Percentiles rank a stretch among this genome's conserved stretches.
Conservation (phyloP, 2,113 vertebrate species). For the Xyliphius kryptos region DNA sequence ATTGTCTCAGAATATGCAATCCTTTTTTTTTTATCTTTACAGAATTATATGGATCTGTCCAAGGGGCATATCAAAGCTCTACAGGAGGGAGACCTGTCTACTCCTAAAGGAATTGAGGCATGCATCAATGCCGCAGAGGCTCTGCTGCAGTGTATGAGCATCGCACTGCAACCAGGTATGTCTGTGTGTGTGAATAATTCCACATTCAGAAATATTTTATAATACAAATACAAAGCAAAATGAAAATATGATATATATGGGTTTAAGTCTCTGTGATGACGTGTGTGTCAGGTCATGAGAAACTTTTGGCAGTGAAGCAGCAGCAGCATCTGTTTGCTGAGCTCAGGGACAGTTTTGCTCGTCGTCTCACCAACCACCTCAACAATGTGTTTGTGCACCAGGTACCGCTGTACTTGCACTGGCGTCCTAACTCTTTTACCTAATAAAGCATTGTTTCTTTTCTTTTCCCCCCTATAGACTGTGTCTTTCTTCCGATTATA, state of each 20-base stretch:
- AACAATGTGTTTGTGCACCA: conserved; percentile 97
- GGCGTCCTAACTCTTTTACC: too few relatives aligned
- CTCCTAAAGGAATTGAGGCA: conserved; percentile 92
- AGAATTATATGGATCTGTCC: conserved; percentile 97
- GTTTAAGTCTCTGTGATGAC: conserved; percentile 18
- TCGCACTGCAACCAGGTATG: conserved; percentile 84
- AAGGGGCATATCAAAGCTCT: conserved; percentile 94
- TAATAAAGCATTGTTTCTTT: conserved; percentile 43
- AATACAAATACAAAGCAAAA: too few relatives aligned
- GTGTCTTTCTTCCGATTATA: conserved; percentile 42
- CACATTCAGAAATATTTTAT: too few relatives aligned
- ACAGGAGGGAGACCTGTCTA: conserved; percentile 88
- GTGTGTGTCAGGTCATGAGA: conserved; percentile 76
- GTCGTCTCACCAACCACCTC: conserved; percentile 90
- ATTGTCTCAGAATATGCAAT: too few relatives aligned
- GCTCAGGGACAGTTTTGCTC: conserved; percentile 84
- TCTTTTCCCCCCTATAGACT: conserved; percentile 30
- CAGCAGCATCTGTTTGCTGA: conserved; percentile 85
- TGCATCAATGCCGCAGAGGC: conserved; percentile 96
- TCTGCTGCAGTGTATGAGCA: conserved; percentile 93
- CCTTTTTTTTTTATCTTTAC: too few relatives aligned
- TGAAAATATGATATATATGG: neutral
- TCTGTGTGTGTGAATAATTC: too few relatives aligned
- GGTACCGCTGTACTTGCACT: too few relatives aligned
- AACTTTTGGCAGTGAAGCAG: conserved; percentile 80